Conservation (phyloP, 2,888 invertebrate genomes). For the Agapostemon virescens region DNA sequence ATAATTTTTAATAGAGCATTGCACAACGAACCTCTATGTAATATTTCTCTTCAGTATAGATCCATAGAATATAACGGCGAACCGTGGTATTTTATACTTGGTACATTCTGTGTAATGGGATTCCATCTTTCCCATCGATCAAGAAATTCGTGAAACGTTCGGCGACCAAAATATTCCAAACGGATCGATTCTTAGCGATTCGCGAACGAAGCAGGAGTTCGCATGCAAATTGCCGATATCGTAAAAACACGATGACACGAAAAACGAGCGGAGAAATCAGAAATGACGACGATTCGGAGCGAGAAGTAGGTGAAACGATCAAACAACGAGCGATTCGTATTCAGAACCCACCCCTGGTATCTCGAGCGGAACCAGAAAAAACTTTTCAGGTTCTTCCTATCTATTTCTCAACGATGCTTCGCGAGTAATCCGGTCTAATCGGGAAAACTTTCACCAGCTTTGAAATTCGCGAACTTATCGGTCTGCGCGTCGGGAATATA, state of each 20-base stretch:
- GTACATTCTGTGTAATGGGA: too few relatives aligned
- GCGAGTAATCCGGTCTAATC: slow-evolving; percentile 67
- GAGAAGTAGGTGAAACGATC: slow-evolving; percentile 29
- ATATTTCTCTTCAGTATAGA: too few relatives aligned
- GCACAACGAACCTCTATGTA: too few relatives aligned
- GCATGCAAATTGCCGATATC: not conserved
- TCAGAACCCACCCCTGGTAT: slow-evolving; percentile 14
- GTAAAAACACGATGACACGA: slow-evolving; percentile 1
- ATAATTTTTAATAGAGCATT: too few relatives aligned
- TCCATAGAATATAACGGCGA: too few relatives aligned
- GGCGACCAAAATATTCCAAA: slow-evolving; percentile 3
- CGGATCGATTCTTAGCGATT: not conserved
- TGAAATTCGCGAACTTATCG: slow-evolving; percentile 41
- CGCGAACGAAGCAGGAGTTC: not conserved
- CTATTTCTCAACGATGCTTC: slow-evolving; percentile 45
- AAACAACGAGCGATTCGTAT: slow-evolving; percentile 1
- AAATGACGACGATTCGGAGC: slow-evolving; percentile 1
- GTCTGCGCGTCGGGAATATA: not conserved
- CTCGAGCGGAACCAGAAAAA: slow-evolving; percentile 34
- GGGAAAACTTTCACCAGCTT: slow-evolving; percentile 71
- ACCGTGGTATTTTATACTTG: too few relatives aligned
- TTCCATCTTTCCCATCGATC: not conserved
- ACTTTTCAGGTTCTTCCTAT: slow-evolving; percentile 58
- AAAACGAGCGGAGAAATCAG: slow-evolving; percentile 10
- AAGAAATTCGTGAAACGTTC: not conserved